Conservation (phyloP, 1,140 invertebrate species). For the Steinernema khuongi region DNA sequence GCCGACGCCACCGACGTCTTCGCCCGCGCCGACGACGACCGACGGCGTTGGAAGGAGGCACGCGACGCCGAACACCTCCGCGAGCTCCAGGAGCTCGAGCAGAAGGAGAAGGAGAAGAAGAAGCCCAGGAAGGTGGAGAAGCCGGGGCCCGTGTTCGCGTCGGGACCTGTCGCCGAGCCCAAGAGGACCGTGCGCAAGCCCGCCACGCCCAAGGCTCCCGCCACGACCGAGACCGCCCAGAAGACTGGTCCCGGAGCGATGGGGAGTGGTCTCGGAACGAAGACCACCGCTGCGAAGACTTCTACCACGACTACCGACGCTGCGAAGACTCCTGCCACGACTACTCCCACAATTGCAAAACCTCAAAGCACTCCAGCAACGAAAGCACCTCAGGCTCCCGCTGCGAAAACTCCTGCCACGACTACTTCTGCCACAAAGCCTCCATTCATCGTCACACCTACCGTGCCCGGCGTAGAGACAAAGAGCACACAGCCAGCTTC, state of each 20-base stretch:
- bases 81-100: conserved; percentile 26
- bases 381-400: conserved; percentile 3
- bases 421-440: too few species aligned
- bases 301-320: background rate
- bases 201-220: conserved; percentile 9
- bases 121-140: conserved; percentile 11
- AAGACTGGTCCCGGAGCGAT: background rate
- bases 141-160: background rate
- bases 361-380: background rate
- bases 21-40: conserved; percentile 33
- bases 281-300: background rate
- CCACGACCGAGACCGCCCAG: background rate
- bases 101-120: conserved; percentile 28
- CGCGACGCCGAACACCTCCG: conserved; percentile 24
- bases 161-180: conserved; percentile 23
- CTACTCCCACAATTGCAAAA: background rate
- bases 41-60: conserved; percentile 28
- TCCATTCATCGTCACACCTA: too few species aligned
- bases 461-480: too few species aligned
- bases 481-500: background rate
- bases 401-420: conserved; percentile 9
- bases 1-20: conserved; percentile 29
- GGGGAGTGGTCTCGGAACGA: too few species aligned
- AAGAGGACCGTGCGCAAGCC: conserved; percentile 34
- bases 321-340: background rate